Base-by-base conservation (phyloP, 2,888 invertebrate species). In the Oligia fasciuncula region DNA sequence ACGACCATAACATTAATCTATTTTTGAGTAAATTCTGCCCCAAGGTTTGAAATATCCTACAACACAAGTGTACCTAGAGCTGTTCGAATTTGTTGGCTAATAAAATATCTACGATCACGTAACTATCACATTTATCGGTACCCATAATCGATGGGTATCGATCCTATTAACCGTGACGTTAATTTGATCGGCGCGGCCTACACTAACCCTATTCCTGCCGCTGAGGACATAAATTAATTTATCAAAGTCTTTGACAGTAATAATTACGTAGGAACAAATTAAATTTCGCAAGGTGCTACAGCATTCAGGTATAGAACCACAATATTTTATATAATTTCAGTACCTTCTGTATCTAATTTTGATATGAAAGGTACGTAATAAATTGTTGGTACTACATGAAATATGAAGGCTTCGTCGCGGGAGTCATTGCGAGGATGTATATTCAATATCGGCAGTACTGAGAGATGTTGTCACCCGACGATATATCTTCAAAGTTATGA, bases 401-500 rank as follows among this genome's bases (percentile, higher is more conserved):
- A 73, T 23, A 57, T 62, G 62, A 46, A 67, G 40, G 57, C 40
- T 60, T 73, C 43, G 19, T 60, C 5, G 29, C 51, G 46, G 46
- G 54, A 66, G 35, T 49, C 40, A 60, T 63, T 54, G n/a, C 23
- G 35, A 77, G 17, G 23, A 75, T 72, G 68, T 62, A 68, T 75
- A 69, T 75, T 68, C 63, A 80, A 69, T 79, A 83, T 80, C 68
- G 67, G 60, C 70, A 71, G 69, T 51, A 77, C 62, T 70, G 74
- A 80, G 68, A 86, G 78, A 81, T 82, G 78, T 81, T 80, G 82
- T 83, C 87, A 77, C 60, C 54, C 49, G 35, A 73, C 81, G 46
- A 86, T 88, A 86, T 86, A 84, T 84, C 83, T 75, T 73, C 67
- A 79, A 78, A 88, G 87, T 83, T 89, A 89, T 89, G 89, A 85